Conservation (phyloP, 2,888 invertebrate genomes). For the Caenorhabditis sp. region DNA sequence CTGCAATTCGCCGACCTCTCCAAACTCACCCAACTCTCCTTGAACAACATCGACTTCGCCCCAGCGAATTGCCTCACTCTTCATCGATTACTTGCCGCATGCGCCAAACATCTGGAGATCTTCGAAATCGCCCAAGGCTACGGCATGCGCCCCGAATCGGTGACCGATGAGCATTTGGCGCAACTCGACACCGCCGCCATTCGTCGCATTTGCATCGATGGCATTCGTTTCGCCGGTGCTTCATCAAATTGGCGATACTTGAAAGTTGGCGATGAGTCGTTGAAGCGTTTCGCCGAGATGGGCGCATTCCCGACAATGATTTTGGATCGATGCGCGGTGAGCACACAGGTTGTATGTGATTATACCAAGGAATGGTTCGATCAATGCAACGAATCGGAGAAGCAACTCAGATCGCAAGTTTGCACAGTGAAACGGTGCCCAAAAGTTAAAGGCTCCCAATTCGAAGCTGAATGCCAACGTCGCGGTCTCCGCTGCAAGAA, state of each 20-base stretch:
- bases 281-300: slow-evolving; percentile 30
- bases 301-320: slow-evolving; percentile 46
- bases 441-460: slow-evolving; percentile 41
- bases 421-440: slow-evolving; percentile 49
- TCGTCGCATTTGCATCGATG: slow-evolving; percentile 44
- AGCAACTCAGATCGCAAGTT: slow-evolving; percentile 40
- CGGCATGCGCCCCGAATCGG: slow-evolving; percentile 41
- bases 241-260: slow-evolving; percentile 13
- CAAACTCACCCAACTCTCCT: slow-evolving; percentile 32
- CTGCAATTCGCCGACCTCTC: slow-evolving; percentile 35
- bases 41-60: slow-evolving; percentile 43
- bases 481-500: slow-evolving; percentile 45
- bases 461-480: slow-evolving; percentile 42
- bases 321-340: slow-evolving; percentile 46
- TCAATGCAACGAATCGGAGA: slow-evolving; percentile 39
- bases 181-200: slow-evolving; percentile 38
- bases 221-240: slow-evolving; percentile 29
- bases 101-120: slow-evolving; percentile 30
- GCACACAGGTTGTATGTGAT: slow-evolving; percentile 45
- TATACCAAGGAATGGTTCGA: slow-evolving; percentile 48
- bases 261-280: slow-evolving; percentile 41
- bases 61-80: slow-evolving; percentile 43
- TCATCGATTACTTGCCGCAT: slow-evolving; percentile 41
- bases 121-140: slow-evolving; percentile 40
- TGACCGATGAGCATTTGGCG: slow-evolving; percentile 46